Conservation (phyloP, 2,888 invertebrate genomes). For the Polyommatus iphigenia region DNA sequence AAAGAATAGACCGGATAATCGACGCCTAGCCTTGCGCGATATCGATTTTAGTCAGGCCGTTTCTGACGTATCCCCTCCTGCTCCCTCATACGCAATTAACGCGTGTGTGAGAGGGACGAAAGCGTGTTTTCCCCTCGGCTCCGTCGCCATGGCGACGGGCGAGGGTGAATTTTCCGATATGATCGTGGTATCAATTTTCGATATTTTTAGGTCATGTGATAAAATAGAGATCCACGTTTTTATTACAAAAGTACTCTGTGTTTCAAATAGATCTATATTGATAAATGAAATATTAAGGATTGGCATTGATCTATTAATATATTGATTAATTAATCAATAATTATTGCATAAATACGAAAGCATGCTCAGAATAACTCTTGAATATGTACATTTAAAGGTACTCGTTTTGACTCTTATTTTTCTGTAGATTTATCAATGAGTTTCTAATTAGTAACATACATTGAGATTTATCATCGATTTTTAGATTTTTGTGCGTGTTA, state of each 20-base stretch:
- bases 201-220: constrained; percentile 66
- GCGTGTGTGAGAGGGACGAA: constrained; percentile 49
- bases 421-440: too few relatives aligned
- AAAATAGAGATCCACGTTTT: constrained; percentile 41
- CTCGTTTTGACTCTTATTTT: background rate
- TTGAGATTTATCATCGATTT: too few relatives aligned
- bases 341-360: background rate
- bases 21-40: constrained; percentile 80
- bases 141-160: constrained; percentile 68
- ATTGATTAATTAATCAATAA: background rate
- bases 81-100: constrained; percentile 42
- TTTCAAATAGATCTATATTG: background rate
- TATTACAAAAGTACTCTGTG: constrained; percentile 39
- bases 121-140: constrained; percentile 40
- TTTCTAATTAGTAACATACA: too few relatives aligned
- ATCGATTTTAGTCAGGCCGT: constrained; percentile 75
- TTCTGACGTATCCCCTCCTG: constrained; percentile 48
- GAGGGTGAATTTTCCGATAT: constrained; percentile 75
- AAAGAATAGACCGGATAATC: constrained; percentile 66
- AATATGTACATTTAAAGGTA: background rate
- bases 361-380: background rate
- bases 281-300: background rate
- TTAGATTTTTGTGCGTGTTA: too few relatives aligned
- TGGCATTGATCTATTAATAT: background rate
- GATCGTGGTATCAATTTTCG: constrained; percentile 61